These are phyloP conservation scores for Corythornis vintsioides DNA, from an alignment of 2,113 vertebrate species.

Conservation along the genomic window DNA sequence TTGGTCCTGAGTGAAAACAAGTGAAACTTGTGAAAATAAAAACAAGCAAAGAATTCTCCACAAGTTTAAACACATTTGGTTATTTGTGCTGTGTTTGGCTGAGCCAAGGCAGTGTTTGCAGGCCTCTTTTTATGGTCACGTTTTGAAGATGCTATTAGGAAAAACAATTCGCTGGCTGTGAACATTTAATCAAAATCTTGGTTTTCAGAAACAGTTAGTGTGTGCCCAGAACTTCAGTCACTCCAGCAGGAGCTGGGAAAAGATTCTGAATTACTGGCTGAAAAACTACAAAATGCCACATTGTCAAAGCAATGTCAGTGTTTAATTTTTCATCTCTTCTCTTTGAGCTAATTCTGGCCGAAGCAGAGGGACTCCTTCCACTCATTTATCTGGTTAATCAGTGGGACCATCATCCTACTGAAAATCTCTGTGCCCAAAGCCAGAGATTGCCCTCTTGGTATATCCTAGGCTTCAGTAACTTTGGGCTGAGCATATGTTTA, in stretches of 20 bases:
- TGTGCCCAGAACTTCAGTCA: background rate
- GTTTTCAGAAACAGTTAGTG: background rate
- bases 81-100: background rate
- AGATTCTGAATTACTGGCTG: background rate
- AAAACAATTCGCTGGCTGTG: background rate
- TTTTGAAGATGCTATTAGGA: background rate
- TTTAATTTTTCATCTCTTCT: background rate
- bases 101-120: background rate
- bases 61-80: background rate
- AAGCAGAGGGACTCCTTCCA: background rate
- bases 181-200: background rate
- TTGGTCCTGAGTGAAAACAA: background rate
- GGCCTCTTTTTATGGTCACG: background rate
- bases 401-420: background rate
- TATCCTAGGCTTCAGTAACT: background rate
- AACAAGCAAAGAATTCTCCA: background rate
- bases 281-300: background rate
- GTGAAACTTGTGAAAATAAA: background rate
- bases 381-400: background rate
- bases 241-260: background rate
- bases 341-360: background rate
- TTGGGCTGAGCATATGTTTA: background rate
- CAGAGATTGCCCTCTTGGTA: background rate
- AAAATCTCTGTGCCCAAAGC: background rate
- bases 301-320: fast-evolving